Evolutionary conservation across 2,113 vertebrate species (phyloP).

Genomic region (Choloepus hoffmanni): DNA sequence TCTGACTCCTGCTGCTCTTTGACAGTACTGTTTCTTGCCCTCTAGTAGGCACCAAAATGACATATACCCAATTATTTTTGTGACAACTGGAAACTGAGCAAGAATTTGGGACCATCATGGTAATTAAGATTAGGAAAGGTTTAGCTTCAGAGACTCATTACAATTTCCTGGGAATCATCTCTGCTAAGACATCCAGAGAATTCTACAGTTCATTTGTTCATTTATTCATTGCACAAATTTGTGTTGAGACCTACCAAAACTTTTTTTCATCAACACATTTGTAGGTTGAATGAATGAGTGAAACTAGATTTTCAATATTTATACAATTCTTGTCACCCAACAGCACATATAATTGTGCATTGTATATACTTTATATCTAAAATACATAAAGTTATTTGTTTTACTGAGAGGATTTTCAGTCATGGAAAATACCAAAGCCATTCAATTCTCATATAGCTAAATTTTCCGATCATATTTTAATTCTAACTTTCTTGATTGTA

Average conservation of each 20-base stretch:
- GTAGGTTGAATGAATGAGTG: neutral
- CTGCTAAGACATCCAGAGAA: slow-evolving; percentile 30
- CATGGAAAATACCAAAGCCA: slow-evolving; percentile 20
- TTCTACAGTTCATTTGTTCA: neutral
- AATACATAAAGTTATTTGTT: slow-evolving; percentile 1
- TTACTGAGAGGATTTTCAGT: slow-evolving; percentile 19
- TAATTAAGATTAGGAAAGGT: neutral
- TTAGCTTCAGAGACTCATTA: neutral
- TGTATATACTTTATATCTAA: neutral
- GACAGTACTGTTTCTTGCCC: neutral
- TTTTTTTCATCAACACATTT: neutral
- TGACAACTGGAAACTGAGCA: neutral
- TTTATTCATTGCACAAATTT: slow-evolving; percentile 24
- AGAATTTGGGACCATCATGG: neutral
- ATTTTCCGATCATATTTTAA: slow-evolving; percentile 52
- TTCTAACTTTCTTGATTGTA: neutral
- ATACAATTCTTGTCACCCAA: neutral
- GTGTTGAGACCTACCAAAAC: slow-evolving; percentile 2
- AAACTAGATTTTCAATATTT: slow-evolving; percentile 41
- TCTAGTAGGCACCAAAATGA: neutral
- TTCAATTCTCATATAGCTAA: slow-evolving; percentile 39
- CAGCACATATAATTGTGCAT: neutral
- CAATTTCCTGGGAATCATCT: slow-evolving; percentile 41
- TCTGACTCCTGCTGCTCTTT: slow-evolving; percentile 19
- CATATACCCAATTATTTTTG: neutral